Percentiles rank a stretch among this genome's conserved stretches.
These are phyloP conservation scores for Coleophora deauratella DNA, from an alignment of 2,888 invertebrate species.

Conservation along the genomic window DNA sequence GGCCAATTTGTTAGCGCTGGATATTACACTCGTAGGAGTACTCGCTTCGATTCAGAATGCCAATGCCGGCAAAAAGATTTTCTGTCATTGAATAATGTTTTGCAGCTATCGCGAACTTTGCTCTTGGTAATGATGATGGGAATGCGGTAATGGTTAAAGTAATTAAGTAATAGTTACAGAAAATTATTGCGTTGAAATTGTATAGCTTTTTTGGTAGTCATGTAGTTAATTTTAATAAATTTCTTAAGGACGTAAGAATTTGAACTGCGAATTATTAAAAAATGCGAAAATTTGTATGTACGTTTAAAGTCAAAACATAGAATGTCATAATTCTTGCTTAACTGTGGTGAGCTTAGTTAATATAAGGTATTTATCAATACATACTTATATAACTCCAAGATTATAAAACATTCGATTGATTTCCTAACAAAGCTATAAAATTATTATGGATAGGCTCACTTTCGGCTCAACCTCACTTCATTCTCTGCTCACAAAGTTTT, in stretches of 20 bases:
- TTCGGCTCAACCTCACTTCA: background rate
- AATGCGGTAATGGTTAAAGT: background rate
- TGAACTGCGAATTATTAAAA: background rate
- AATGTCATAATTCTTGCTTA: too few species aligned
- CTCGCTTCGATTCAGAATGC: conserved; percentile 17
- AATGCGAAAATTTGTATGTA: too few species aligned
- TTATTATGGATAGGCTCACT: background rate
- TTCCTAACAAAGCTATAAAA: background rate
- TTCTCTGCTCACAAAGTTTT: conserved; percentile 44
- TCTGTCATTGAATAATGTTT: conserved; percentile 7
- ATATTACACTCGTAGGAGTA: conserved; percentile 32
- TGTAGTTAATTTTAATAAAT: background rate
- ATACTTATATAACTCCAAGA: too few species aligned
- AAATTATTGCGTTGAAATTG: too few species aligned
- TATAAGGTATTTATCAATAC: too few species aligned
- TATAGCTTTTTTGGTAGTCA: background rate
- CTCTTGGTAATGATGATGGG: conserved; percentile 8
- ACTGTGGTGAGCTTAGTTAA: too few species aligned
- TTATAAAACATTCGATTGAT: background rate
- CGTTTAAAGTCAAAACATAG: too few species aligned
- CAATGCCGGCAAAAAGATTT: conserved; percentile 22
- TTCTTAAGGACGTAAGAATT: too few species aligned
- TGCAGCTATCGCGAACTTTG: background rate
- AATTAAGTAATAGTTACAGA: too few species aligned
- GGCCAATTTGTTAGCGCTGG: conserved; percentile 55